Evolutionary conservation across 2,113 vertebrate genomes (phyloP), one percentile per base, ranked within the genome.

Genomic region (Pteronura brasiliensis): DNA sequence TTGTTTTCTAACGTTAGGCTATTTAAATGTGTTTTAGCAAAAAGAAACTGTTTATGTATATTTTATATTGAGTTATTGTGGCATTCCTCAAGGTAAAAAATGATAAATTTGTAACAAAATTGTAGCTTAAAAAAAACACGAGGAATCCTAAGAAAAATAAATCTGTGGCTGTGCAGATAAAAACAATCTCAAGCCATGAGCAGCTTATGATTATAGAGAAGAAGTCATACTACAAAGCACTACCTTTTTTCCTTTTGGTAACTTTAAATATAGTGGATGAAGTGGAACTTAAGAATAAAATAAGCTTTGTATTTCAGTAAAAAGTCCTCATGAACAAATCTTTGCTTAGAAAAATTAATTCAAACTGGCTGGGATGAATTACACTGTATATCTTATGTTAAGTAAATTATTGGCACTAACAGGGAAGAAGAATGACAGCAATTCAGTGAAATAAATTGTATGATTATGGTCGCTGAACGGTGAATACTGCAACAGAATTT

Each of bases 141-240:
- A 97, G 63, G 61, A 31, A 86, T 87, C 4, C 34, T 93, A 88
- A 93, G 86, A 93, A 96, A 96, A 97, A 95, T 90, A 97, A 95
- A 98, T 95, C 87, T 97, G 96, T 96, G 63, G 15, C 57, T 95
- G 55, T 82, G 76, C 81, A 95, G 57, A 95, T 95, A 95, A 97
- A 92, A 81, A 57, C n/a, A 91, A 72, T 81, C 92, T 93, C 65
- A 90, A 95, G 42, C 69, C 76, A 93, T 42, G 20, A 96, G 52
- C 95, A 98, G 92, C 84, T 96, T 97, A 87, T 96, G 87, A 97
- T 97, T 96, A 95, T 14, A 96, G 31, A 88, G 81, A 90, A 95
- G 44, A 90, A 72, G 57, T 96, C 74, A 69, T 42, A 84, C 82
- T 44, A 92, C 92, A 93, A 96, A 95, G 17, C 57, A 72, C 34